Base-by-base conservation (phyloP, 2,888 invertebrate species). In the Scaptomyza reducta region DNA sequence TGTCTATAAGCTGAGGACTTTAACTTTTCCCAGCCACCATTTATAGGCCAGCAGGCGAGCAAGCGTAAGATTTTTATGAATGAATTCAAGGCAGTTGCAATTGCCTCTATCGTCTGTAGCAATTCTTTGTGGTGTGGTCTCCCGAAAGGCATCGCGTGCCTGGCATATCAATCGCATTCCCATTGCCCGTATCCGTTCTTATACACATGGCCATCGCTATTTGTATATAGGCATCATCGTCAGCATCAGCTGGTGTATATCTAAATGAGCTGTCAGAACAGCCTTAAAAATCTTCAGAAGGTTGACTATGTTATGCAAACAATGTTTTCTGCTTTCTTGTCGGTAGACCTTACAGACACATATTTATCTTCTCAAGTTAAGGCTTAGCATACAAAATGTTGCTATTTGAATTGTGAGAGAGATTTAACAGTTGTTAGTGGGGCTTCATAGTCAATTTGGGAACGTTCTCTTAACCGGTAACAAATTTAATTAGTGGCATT, bases 11-110 rank as follows among this genome's bases (percentile, higher is more conserved):
- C 61, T 85, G 79, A 72, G 70, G 71, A 53, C 73, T 77, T 65
- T 64, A 73, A 67, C 67, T 49, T 10, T 54, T 44, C 22, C 38
- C 56, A 57, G 35, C 42, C 33, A 57, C 50, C 64, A 58, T 57
- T 55, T 58, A 57, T 50, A 38, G 60, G 57, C 61, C 46, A 38
- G 31, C 49, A 61, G 25, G 49, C 62, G 51, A 57, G 72, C 49
- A 51, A 75, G 58, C 68, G 69, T 74, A 70, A 29, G 75, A 84
- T 72, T 84, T 86, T 82, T 84, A 81, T 82, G 82, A 82, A 82
- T 82, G 82, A 87, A 87, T 35, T 66, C 59, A 35, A 41, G 33
- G n/a, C 47, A 58, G 45, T 31, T 25, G 33, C 71, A 14, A 47
- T 54, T 41, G 56, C 38, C 27, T 29, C 13, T 5, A 16, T 55